Conservation (phyloP, 2,113 vertebrate species). For the Dolichallabes microphthalmus region DNA sequence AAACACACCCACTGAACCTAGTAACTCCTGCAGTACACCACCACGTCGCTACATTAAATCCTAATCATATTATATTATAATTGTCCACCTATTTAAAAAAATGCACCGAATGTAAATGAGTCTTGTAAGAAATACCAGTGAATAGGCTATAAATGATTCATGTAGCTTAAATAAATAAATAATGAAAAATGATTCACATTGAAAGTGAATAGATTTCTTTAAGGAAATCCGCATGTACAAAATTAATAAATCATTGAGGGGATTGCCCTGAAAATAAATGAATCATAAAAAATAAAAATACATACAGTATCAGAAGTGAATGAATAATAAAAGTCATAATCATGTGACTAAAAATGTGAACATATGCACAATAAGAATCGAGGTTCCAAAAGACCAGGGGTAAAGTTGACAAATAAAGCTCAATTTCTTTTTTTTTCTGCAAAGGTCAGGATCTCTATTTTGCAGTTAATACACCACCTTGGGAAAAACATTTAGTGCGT, state of each 20-base stretch:
- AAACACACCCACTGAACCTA: no score
- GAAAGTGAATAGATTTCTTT: not conserved
- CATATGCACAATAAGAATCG: not conserved
- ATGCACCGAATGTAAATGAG: not conserved
- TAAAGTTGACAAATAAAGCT: not conserved
- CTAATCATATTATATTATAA: no score
- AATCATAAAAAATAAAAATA: not conserved
- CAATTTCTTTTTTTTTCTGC: not conserved
- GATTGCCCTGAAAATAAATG: not conserved
- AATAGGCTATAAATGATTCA: not conserved
- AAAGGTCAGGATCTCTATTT: not conserved
- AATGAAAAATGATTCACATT: not conserved
- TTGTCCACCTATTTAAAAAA: not conserved
- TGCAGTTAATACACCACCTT: constrained; percentile 10
- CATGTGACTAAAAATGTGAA: not conserved
- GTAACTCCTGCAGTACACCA: no score
- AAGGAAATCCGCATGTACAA: not conserved
- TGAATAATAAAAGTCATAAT: not conserved
- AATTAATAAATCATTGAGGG: not conserved
- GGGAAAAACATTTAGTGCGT: not conserved
- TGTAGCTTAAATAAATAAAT: not conserved
- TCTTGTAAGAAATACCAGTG: not conserved
- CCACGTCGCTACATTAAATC: no score
- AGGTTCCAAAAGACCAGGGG: not conserved
- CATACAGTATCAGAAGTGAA: not conserved